A percentile compares a stretch with the other conserved stretches of the same genome.
Conservation (phyloP, 2,113 vertebrate species). For the Hypomesus transpacificus region DNA sequence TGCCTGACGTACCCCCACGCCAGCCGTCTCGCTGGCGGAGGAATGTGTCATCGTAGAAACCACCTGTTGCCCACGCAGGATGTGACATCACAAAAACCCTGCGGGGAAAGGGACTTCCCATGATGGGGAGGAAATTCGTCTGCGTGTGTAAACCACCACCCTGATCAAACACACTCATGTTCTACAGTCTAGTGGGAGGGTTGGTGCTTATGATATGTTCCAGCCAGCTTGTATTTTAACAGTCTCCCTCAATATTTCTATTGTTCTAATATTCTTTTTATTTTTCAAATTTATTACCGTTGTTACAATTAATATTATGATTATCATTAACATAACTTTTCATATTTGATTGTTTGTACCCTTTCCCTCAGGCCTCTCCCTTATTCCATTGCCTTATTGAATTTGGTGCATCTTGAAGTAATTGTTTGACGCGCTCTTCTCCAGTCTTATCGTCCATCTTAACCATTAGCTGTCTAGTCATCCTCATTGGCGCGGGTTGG, state of each 20-base stretch:
- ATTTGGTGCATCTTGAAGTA: neutral
- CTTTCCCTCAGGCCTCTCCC: conserved; percentile 35
- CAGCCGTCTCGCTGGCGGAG: conserved; percentile 26
- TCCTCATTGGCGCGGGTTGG: conserved; percentile 31
- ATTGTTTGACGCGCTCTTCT: neutral
- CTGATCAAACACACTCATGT: neutral
- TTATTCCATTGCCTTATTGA: conserved; percentile 28
- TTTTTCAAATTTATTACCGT: conserved; percentile 55
- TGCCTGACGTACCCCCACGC: conserved; percentile 41
- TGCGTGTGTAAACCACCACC: neutral
- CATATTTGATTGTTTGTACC: conserved; percentile 53
- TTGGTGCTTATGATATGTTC: neutral
- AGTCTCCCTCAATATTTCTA: conserved; percentile 14
- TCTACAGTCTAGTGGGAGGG: neutral
- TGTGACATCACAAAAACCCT: conserved; percentile 54
- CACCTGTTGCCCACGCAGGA: conserved; percentile 36
- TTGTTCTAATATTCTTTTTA: conserved; percentile 25
- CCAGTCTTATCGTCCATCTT: neutral
- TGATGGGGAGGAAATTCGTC: conserved; percentile 31
- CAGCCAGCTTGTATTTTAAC: neutral
- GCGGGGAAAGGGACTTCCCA: conserved; percentile 58
- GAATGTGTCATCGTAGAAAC: conserved; percentile 29
- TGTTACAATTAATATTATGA: conserved; percentile 65
- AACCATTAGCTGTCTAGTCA: neutral
- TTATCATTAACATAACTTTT: conserved; percentile 61